Percentiles rank a stretch among this genome's conserved stretches.
These are phyloP conservation scores for Brachionus asplanchnoidis DNA, from an alignment of 1,140 invertebrate species.

Conservation along the genomic window DNA sequence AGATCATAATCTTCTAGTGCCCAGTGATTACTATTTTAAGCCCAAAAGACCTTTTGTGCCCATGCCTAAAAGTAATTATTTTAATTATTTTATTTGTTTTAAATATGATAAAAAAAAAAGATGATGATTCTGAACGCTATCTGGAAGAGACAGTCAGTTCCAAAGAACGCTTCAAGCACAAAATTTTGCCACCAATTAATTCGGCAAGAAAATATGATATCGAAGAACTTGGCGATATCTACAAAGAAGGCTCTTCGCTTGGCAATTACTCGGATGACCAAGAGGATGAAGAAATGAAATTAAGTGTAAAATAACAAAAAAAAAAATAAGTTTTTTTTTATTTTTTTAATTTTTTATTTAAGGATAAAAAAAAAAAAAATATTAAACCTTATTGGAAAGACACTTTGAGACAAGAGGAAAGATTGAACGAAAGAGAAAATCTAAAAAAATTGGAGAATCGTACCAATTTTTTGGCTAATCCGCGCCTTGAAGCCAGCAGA, in stretches of 20 bases:
- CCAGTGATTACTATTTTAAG: constrained; percentile 50
- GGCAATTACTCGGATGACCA: neutral
- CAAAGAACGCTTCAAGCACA: neutral
- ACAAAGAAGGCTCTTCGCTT: neutral
- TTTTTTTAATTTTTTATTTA: neutral
- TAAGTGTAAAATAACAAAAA: neutral
- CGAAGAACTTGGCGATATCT: neutral
- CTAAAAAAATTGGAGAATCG: constrained; percentile 25
- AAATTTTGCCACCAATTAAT: constrained; percentile 2
- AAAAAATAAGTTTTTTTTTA: neutral
- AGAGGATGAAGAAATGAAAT: neutral
- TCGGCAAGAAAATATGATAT: neutral
- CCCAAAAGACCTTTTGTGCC: constrained; percentile 47
- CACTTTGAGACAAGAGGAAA: constrained; percentile 11
- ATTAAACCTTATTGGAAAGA: constrained; percentile 31
- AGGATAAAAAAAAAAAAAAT: neutral
- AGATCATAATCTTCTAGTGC: constrained; percentile 51
- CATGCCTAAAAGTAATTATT: constrained; percentile 49
- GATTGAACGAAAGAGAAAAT: neutral
- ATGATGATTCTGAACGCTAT: neutral
- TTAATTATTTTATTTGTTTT: neutral
- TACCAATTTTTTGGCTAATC: constrained; percentile 27
- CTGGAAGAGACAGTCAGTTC: neutral
- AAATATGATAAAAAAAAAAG: neutral
- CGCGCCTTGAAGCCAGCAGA: neutral